Percentiles rank a stretch among this genome's conserved stretches.
Conservation (phyloP, 2,113 vertebrate species). For the Colaptes auratus region DNA sequence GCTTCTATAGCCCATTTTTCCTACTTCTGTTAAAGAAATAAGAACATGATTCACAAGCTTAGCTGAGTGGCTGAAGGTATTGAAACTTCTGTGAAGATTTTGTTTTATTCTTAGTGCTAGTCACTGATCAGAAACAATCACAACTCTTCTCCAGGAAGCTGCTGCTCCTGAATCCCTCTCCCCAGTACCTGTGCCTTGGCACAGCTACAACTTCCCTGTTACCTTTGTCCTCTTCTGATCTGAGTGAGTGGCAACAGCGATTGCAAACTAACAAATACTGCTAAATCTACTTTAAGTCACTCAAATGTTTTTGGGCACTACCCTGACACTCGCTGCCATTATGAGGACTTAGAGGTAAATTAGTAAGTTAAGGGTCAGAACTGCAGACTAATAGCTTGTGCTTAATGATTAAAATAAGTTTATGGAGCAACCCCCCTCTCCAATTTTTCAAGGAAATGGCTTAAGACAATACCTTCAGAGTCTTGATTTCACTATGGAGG, state of each 20-base stretch:
- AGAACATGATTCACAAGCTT: background rate
- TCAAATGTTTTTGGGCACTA: background rate
- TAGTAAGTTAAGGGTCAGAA: background rate
- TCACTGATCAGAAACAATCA: background rate
- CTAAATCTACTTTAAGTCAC: background rate
- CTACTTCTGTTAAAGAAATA: background rate
- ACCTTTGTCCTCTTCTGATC: background rate
- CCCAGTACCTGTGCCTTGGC: fast-evolving
- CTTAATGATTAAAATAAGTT: background rate
- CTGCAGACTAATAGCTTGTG: background rate
- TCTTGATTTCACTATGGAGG: slow-evolving; percentile 78
- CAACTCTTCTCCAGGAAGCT: background rate
- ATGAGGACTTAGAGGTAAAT: background rate
- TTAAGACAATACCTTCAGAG: slow-evolving; percentile 81
- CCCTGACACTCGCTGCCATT: background rate
- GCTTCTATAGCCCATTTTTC: background rate
- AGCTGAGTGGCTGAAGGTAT: background rate
- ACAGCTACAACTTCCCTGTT: background rate
- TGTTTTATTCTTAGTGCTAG: background rate
- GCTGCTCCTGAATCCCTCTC: background rate
- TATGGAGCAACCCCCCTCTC: fast-evolving
- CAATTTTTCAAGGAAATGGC: background rate
- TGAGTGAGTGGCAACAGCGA: fast-evolving
- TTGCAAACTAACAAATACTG: background rate
- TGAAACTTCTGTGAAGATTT: background rate